Evolutionary conservation across 1,140 invertebrate species (phyloP).

Genomic region (Polypedilum pembai): DNA sequence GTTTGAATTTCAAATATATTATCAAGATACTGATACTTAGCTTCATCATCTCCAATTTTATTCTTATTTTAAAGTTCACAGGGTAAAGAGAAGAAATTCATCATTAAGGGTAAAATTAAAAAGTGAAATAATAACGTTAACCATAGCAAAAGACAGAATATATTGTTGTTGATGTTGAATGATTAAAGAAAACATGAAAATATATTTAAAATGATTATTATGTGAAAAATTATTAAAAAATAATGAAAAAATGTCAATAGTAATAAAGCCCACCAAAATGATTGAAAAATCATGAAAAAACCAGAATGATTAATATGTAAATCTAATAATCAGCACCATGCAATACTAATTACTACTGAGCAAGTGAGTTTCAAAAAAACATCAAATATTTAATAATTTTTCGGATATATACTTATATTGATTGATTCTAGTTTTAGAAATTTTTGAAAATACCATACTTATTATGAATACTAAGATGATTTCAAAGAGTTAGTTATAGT

Average conservation of each 20-base stretch:
- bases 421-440: no score
- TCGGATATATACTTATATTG: no score
- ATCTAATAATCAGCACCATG: no score
- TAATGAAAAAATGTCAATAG: conserved; percentile 3
- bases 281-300: no score
- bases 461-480: no score
- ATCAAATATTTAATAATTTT: no score
- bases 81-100: not conserved
- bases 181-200: not conserved
- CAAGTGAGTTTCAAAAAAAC: no score
- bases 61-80: conserved; percentile 12
- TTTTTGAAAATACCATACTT: no score
- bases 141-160: not conserved
- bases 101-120: not conserved
- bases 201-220: not conserved
- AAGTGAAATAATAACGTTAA: conserved; percentile 6
- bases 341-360: no score
- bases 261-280: not conserved
- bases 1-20: no score
- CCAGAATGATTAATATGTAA: no score
- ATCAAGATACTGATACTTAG: not conserved
- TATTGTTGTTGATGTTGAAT: conserved; percentile 18
- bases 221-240: not conserved
- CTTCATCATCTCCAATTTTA: not conserved
- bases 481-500: no score